Percentiles rank a stretch among this genome's conserved stretches.
Conservation (phyloP, 1,140 invertebrate genomes). For the Drosophila melanica region DNA sequence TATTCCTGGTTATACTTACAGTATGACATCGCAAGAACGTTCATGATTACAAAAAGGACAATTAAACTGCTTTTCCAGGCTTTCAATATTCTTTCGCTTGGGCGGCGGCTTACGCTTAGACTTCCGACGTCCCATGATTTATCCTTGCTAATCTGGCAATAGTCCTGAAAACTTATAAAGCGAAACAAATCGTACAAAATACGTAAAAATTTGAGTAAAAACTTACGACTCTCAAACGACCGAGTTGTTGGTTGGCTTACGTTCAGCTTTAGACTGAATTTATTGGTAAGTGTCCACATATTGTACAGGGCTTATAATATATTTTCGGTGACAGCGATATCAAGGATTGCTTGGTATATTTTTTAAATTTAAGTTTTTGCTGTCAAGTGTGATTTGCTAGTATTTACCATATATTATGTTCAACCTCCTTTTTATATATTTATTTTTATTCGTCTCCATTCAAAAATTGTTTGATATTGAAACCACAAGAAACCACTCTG, state of each 20-base stretch:
- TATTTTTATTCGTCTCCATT: background rate
- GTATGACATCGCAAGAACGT: slow-evolving; percentile 99
- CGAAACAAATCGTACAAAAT: background rate
- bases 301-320: background rate
- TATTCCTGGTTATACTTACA: slow-evolving; percentile 88
- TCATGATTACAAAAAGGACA: slow-evolving; percentile 99
- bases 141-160: background rate
- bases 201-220: background rate
- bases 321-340: background rate
- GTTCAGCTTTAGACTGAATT: slow-evolving; percentile 9
- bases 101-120: slow-evolving; percentile 98
- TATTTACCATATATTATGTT: too few species aligned
- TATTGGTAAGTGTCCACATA: background rate
- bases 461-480: slow-evolving; percentile 42
- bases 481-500: slow-evolving; percentile 35
- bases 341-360: background rate
- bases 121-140: slow-evolving; percentile 95
- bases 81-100: slow-evolving; percentile 95
- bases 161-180: background rate
- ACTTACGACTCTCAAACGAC: background rate
- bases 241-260: slow-evolving; percentile 4
- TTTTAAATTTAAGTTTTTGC: background rate
- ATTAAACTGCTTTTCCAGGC: slow-evolving; percentile 97
- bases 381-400: too few species aligned
- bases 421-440: background rate